Evolutionary conservation across 2,888 invertebrate genomes (phyloP).

Genomic region (Furcula furcula): DNA sequence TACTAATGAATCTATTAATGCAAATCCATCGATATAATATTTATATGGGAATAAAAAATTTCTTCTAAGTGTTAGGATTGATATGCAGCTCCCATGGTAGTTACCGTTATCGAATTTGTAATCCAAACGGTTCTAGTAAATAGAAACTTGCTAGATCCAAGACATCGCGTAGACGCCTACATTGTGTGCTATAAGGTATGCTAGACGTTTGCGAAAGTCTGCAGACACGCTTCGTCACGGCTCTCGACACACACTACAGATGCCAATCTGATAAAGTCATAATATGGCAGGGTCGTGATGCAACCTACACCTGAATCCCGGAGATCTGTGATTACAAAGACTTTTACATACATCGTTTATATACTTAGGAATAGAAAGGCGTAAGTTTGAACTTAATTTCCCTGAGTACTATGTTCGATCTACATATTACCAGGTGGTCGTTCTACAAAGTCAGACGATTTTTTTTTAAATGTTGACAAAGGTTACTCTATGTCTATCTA

Average conservation of each 20-base stretch:
- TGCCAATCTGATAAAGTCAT: slow-evolving; percentile 62
- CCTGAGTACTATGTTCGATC: too few relatives aligned
- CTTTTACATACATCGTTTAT: too few relatives aligned
- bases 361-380: too few relatives aligned
- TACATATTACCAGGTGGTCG: too few relatives aligned
- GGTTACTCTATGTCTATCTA: too few relatives aligned
- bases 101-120: slow-evolving; percentile 1
- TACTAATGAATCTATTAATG: neutral
- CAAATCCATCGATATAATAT: neutral
- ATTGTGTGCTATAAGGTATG: slow-evolving; percentile 27
- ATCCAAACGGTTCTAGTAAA: slow-evolving; percentile 7
- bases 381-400: too few relatives aligned
- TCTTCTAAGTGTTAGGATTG: neutral
- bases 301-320: slow-evolving; percentile 37
- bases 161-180: slow-evolving; percentile 18
- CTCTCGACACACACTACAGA: slow-evolving; percentile 47
- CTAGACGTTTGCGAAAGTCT: slow-evolving; percentile 66
- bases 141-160: slow-evolving; percentile 28
- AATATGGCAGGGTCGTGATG: slow-evolving; percentile 57
- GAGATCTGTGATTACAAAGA: slow-evolving; percentile 7
- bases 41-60: too few relatives aligned
- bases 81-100: neutral
- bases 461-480: too few relatives aligned
- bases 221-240: slow-evolving; percentile 62
- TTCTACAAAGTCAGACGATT: too few relatives aligned